Percentiles rank a stretch among this genome's conserved stretches.
phyloP scores from a whole-genome alignment of 2,797 vertebrate genomes.

The Pyrocephalus nanus region DNA sequence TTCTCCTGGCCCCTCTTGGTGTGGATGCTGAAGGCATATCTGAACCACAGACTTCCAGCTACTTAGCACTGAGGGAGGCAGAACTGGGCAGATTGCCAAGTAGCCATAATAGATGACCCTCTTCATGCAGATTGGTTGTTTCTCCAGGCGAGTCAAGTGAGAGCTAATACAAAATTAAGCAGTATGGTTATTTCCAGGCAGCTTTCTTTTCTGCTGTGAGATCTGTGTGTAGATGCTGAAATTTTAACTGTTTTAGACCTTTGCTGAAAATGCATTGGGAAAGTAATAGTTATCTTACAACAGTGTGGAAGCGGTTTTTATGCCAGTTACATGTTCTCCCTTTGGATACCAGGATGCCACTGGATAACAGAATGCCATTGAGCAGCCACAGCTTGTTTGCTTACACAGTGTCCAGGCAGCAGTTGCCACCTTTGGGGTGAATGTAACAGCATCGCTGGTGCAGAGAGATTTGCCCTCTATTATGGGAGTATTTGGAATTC shows the following conservation, averaged over 20 bases:
- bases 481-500: neutral
- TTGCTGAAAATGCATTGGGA: neutral
- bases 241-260: neutral
- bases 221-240: neutral
- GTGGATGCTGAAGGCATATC: neutral
- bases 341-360: neutral
- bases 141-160: neutral
- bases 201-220: neutral
- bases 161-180: neutral
- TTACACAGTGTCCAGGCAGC: neutral
- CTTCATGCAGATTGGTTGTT: neutral
- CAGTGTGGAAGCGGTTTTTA: neutral
- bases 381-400: neutral
- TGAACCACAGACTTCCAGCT: neutral
- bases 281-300: neutral
- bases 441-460: neutral
- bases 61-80: neutral
- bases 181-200: neutral
- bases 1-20: neutral
- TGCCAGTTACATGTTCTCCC: fast-evolving
- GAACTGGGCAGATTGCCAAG: neutral
- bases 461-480: neutral
- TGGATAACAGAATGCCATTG: neutral
- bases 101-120: neutral
- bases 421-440: neutral